phyloP scores from a whole-genome alignment of 2,797 vertebrate species.

The Streptopelia turtur region DNA sequence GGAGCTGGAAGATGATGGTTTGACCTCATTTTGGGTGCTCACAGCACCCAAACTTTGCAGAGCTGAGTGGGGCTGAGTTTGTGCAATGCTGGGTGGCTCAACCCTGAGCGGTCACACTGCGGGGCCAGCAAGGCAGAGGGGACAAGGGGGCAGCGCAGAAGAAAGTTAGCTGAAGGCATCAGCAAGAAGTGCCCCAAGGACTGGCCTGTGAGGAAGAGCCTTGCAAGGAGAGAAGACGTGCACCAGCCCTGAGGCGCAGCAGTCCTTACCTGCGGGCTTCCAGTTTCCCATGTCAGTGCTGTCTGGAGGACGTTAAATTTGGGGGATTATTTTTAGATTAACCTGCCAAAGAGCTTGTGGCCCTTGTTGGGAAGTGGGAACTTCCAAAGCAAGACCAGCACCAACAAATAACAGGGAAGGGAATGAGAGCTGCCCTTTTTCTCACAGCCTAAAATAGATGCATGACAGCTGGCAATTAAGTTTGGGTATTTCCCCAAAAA shows the following conservation, averaged over 20 bases:
- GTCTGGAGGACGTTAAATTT: not conserved
- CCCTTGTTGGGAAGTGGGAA: not conserved
- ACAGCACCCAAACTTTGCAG: not conserved
- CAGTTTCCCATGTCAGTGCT: not conserved
- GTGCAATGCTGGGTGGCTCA: not conserved
- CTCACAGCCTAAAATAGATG: not conserved
- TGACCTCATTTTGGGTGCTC: not conserved
- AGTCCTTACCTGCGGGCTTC: not conserved
- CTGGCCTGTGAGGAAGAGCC: not conserved
- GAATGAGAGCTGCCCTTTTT: not conserved
- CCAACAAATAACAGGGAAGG: not conserved
- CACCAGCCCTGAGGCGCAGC: not conserved
- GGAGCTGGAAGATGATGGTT: not conserved
- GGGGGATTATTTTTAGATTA: not conserved
- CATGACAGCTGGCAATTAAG: not conserved
- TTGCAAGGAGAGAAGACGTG: not conserved
- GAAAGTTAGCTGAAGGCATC: not conserved
- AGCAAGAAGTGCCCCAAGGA: not conserved
- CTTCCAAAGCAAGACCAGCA: not conserved
- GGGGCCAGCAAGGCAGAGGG: not conserved
- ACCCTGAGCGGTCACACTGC: fast-evolving
- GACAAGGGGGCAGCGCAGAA: not conserved
- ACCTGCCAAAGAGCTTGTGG: not conserved
- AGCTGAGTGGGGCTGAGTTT: not conserved
- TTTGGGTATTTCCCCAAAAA: not conserved